Evolutionary conservation across 2,797 vertebrate genomes (phyloP).

Genomic region (Arnoldichthys spilopterus): DNA sequence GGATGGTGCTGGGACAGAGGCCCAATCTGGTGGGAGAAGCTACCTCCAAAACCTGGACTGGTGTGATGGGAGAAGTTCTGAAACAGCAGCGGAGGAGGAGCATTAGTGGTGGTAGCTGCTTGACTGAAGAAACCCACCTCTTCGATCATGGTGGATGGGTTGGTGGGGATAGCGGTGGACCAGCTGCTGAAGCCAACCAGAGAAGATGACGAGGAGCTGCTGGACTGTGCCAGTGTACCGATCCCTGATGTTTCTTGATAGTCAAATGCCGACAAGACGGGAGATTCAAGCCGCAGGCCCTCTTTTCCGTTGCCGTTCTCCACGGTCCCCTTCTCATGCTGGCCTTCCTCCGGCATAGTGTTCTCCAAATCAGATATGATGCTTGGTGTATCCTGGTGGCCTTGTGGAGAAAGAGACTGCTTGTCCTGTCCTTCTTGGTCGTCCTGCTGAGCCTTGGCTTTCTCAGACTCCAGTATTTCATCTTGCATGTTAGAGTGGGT

Average conservation of each 20-base stretch:
- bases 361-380: constrained; percentile 91
- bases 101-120: constrained; percentile 90
- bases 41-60: constrained; percentile 93
- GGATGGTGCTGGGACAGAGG: constrained; percentile 96
- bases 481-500: constrained; percentile 98
- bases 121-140: constrained; percentile 96
- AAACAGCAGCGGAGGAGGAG: constrained; percentile 94
- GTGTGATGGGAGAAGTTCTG: constrained; percentile 98
- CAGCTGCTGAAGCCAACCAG: constrained; percentile 97
- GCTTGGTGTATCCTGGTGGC: constrained; percentile 88
- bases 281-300: constrained; percentile 94
- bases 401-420: constrained; percentile 79
- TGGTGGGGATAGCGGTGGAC: constrained; percentile 95
- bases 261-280: constrained; percentile 94
- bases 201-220: constrained; percentile 92
- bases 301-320: constrained; percentile 91
- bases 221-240: constrained; percentile 87
- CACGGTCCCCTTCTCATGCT: constrained; percentile 86
- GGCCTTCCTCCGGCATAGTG: constrained; percentile 86
- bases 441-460: constrained; percentile 90
- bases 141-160: constrained; percentile 93
- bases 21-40: constrained; percentile 96
- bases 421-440: constrained; percentile 86
- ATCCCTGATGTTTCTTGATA: constrained; percentile 95
- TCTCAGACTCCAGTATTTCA: constrained; percentile 97